Conservation (phyloP, 2,888 invertebrate genomes). For the Calliopum simillimum region DNA sequence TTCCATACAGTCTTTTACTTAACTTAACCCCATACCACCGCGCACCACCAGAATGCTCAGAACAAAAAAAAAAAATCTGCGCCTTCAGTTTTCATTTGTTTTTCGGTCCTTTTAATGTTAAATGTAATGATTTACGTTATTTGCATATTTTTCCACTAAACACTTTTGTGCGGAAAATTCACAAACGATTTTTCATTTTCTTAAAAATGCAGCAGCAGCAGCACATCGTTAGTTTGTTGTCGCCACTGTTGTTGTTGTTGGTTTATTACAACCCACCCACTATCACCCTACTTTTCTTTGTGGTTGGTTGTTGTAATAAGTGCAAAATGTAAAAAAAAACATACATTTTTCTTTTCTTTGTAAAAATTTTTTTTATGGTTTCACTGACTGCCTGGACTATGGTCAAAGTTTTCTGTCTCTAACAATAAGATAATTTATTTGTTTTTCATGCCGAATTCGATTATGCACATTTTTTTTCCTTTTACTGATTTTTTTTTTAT, state of each 20-base stretch:
- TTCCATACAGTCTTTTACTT: not conserved
- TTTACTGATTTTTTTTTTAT: not conserved
- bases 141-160: slow-evolving; percentile 63
- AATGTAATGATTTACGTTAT: slow-evolving; percentile 62
- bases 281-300: too few relatives aligned
- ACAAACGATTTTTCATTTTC: slow-evolving; percentile 62
- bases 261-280: not conserved
- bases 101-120: slow-evolving; percentile 22
- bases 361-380: too few relatives aligned
- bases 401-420: slow-evolving; percentile 35
- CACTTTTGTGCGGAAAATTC: slow-evolving; percentile 48
- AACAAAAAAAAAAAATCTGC: slow-evolving; percentile 16
- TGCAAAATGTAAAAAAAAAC: too few relatives aligned
- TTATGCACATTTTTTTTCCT: slow-evolving; percentile 23
- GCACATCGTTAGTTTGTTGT: slow-evolving; percentile 11
- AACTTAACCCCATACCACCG: not conserved
- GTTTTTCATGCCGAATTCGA: slow-evolving; percentile 39
- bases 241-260: not conserved
- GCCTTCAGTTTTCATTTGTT: slow-evolving; percentile 28
- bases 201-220: slow-evolving; percentile 33
- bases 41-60: not conserved
- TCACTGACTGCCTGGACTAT: slow-evolving; percentile 35
- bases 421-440: slow-evolving; percentile 40
- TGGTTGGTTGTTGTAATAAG: too few relatives aligned
- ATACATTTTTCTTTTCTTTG: too few relatives aligned